Evolutionary conservation across 2,113 vertebrate species (phyloP), one percentile per base, ranked within the genome.

Genomic region (Passer domesticus): DNA sequence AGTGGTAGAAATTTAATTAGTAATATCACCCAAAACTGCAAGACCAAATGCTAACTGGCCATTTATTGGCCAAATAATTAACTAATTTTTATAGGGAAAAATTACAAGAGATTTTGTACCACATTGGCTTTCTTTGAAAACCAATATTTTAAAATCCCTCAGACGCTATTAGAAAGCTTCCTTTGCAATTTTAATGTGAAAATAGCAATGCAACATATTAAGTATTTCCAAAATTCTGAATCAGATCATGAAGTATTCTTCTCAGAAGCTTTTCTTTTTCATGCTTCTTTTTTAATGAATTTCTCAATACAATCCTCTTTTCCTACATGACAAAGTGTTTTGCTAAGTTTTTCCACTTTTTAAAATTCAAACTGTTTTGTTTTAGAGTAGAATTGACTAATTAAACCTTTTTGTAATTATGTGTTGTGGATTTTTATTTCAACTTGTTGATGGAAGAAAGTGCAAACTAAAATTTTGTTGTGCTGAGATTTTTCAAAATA

Each of bases 311-410:
- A 94, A 60, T 70, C 70, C 15, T n/a, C 22, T 49, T 46, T 84
- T 92, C 12, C 31, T 50, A n/a, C 25, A 4, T 46, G 41, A 90
- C 89, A 97, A 96, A 94, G 41, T 68, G 78, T 92, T 97, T 93
- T 86, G 55, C 55, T 85, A 95, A 92, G 31, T 87, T 92, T 92
- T 82, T 87, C 39, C 76, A 76, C 52, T 92, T 97, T 64, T 75
- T 10, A 24, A 64, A 75, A 56, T 78, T 84, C 49, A 79, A 10
- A 27, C 64, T 81, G 17, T 13, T 75, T 94, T 92, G 41, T 52
- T 86, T 94, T 94, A 35, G 49, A 94, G n/a, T 73, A 72, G 64
- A 64, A 55, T 25, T 81, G 53, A 72, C 70, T 84, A 87, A 92
- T 94, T 94, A 94, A 60, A 86, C 77, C 13, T 33, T 82, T 27